These are phyloP conservation scores for Scotopteryx bipunctaria DNA, from an alignment of 2,888 invertebrate genomes.

Conservation along the genomic window DNA sequence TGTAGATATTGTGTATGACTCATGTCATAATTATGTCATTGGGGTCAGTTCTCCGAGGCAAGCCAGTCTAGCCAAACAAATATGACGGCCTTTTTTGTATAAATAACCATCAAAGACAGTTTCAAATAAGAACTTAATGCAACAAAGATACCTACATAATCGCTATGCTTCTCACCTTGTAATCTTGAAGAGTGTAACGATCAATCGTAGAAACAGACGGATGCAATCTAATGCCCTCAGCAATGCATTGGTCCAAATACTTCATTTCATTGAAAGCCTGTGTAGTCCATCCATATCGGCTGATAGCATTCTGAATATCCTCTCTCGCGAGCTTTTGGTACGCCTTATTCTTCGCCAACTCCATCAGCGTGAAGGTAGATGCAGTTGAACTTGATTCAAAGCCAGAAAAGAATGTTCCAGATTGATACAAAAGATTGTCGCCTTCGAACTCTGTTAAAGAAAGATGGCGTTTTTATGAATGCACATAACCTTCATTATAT, in stretches of 20 bases:
- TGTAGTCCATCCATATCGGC: conserved; percentile 39
- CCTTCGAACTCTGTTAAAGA: conserved; percentile 43
- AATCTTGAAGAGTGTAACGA: conserved; percentile 17
- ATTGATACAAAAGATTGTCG: conserved; percentile 41
- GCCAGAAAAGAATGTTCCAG: conserved; percentile 43
- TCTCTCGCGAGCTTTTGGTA: conserved; percentile 33
- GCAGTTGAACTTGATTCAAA: conserved; percentile 43
- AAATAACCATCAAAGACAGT: too few species aligned
- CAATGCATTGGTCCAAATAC: conserved; percentile 41
- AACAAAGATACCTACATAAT: not conserved
- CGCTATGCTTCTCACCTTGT: conserved; percentile 2
- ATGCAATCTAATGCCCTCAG: conserved; percentile 39
- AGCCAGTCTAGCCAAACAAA: too few species aligned
- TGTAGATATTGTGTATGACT: too few species aligned
- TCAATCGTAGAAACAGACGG: conserved; percentile 41
- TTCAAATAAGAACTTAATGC: not conserved
- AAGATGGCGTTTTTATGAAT: too few species aligned
- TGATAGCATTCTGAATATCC: conserved; percentile 34
- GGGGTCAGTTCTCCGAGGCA: too few species aligned
- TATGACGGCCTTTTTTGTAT: too few species aligned
- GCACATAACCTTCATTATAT: too few species aligned
- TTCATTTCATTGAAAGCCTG: conserved; percentile 42
- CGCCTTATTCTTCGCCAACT: conserved; percentile 36
- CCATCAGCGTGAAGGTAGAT: conserved; percentile 41
- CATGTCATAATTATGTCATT: too few species aligned